phyloP scores from a whole-genome alignment of 2,797 vertebrate genomes.

The Orientallactaga sibirica region DNA sequence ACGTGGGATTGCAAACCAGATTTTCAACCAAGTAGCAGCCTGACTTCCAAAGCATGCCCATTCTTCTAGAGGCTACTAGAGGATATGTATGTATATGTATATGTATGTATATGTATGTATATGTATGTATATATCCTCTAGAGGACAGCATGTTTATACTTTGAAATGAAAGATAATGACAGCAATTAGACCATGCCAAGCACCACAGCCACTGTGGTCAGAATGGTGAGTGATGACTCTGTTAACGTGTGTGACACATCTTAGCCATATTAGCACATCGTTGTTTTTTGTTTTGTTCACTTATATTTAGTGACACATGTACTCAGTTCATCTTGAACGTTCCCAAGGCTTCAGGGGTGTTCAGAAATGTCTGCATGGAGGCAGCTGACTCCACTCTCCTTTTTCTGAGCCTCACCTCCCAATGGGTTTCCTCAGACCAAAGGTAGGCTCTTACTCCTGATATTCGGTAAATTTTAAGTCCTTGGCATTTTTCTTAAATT shows the following conservation, averaged over 20 bases:
- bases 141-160: background rate
- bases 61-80: background rate
- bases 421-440: background rate
- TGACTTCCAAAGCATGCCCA: background rate
- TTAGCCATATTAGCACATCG: background rate
- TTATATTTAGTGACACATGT: background rate
- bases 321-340: background rate
- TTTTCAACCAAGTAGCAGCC: background rate
- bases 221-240: background rate
- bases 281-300: background rate
- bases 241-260: background rate
- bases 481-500: background rate
- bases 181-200: background rate
- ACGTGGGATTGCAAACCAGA: background rate
- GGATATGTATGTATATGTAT: too few species aligned
- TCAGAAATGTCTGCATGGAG: fast-evolving
- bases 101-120: too few species aligned
- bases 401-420: background rate
- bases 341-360: fast-evolving
- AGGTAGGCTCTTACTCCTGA: background rate
- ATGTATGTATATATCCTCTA: too few species aligned
- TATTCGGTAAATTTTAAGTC: background rate
- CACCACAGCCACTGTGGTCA: fast-evolving
- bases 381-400: too few species aligned
- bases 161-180: background rate